Percentiles rank a stretch among this genome's conserved stretches.
These are phyloP conservation scores for Portunus trituberculatus DNA, from an alignment of 1,140 invertebrate species.

Conservation along the genomic window DNA sequence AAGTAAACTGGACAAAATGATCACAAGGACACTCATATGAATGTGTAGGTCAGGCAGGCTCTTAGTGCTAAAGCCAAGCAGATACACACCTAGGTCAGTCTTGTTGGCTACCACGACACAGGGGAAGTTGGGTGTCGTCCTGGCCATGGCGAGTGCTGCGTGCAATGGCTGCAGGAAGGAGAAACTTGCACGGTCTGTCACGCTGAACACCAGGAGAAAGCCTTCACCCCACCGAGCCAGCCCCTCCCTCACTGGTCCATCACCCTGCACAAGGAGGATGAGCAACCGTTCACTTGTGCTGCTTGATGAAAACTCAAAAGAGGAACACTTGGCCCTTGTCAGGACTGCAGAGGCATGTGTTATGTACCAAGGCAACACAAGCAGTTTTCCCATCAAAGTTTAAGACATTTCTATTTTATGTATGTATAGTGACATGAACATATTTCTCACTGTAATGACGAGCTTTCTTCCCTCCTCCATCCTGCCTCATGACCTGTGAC, in stretches of 20 bases:
- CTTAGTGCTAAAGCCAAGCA: neutral
- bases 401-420: too few species aligned
- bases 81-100: slow-evolving; percentile 63
- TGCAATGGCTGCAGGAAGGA: slow-evolving; percentile 54
- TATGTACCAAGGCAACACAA: too few species aligned
- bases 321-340: too few species aligned
- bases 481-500: neutral
- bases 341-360: too few species aligned
- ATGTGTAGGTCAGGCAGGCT: neutral
- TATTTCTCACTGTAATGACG: neutral
- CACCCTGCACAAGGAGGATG: neutral
- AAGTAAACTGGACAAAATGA: neutral
- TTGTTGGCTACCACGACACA: slow-evolving; percentile 76
- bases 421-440: neutral
- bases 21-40: neutral
- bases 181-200: slow-evolving; percentile 74
- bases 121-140: slow-evolving; percentile 67
- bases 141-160: slow-evolving; percentile 24
- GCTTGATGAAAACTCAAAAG: too few species aligned
- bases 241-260: slow-evolving; percentile 49
- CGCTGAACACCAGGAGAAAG: slow-evolving; percentile 72
- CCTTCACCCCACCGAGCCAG: slow-evolving; percentile 75
- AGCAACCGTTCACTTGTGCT: too few species aligned
- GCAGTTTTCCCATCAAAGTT: too few species aligned
- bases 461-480: too few species aligned